phyloP scores from a whole-genome alignment of 2,113 vertebrate genomes.

The Cromileptes altivelis region DNA sequence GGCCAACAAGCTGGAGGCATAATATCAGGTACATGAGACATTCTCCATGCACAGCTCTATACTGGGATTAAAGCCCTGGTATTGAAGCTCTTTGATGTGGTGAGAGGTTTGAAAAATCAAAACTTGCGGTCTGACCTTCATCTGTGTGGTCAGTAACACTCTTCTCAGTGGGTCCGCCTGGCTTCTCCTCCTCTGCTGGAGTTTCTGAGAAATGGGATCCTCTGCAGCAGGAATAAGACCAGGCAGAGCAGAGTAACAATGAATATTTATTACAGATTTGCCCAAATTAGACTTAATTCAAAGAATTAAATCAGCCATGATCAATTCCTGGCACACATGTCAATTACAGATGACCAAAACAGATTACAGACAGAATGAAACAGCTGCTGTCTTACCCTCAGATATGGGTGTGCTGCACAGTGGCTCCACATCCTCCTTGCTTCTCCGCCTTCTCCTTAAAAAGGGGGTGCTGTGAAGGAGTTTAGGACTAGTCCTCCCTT shows the following conservation, averaged over 20 bases:
- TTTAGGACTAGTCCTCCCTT: constrained; percentile 72
- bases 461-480: constrained; percentile 90
- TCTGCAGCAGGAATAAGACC: constrained; percentile 60
- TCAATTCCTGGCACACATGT: background rate
- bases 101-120: background rate
- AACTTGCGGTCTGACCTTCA: constrained; percentile 86
- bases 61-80: background rate
- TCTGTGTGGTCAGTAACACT: constrained; percentile 91
- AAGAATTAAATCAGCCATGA: background rate
- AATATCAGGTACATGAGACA: background rate
- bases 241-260: background rate
- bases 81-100: background rate
- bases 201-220: constrained; percentile 85
- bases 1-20: background rate
- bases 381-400: constrained; percentile 80
- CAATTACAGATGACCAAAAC: background rate
- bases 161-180: constrained; percentile 87
- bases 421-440: constrained; percentile 78
- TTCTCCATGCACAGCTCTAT: background rate
- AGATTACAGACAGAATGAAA: background rate
- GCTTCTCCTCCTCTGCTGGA: constrained; percentile 86
- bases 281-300: background rate
- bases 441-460: constrained; percentile 76
- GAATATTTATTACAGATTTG: background rate
- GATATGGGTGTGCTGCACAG: constrained; percentile 87